A percentile compares a stretch with the other conserved stretches of the same genome.
Evolutionary conservation across 2,888 invertebrate genomes (phyloP).

Genomic region (Drosophila helvetica): DNA sequence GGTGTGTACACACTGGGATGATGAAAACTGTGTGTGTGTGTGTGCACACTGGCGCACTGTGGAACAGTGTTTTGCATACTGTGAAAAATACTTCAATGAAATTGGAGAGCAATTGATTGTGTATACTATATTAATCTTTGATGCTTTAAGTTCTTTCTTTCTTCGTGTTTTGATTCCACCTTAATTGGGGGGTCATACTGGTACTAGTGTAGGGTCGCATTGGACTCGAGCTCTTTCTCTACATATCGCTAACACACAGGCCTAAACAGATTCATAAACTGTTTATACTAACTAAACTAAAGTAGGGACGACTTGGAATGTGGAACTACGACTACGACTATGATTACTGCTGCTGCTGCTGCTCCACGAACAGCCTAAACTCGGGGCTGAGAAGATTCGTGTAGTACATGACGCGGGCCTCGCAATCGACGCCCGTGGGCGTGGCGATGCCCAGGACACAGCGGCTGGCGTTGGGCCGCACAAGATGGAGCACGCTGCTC

Average conservation of each 20-base stretch:
- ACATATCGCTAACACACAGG: not conserved
- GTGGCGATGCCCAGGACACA: slow-evolving; percentile 66
- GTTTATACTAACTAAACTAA: slow-evolving; percentile 8
- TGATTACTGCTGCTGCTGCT: slow-evolving; percentile 20
- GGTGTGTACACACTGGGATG: not conserved
- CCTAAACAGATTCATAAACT: not conserved
- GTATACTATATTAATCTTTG: too few relatives aligned
- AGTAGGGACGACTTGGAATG: not conserved
- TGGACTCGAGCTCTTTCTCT: not conserved
- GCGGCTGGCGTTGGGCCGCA: slow-evolving; percentile 52
- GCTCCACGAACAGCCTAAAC: slow-evolving; percentile 52
- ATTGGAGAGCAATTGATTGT: too few relatives aligned
- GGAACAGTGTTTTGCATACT: not conserved
- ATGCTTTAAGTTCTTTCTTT: too few relatives aligned
- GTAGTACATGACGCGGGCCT: slow-evolving; percentile 48
- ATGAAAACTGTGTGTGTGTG: too few relatives aligned
- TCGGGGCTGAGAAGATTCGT: slow-evolving; percentile 48
- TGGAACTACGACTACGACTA: not conserved
- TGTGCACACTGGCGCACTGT: too few relatives aligned
- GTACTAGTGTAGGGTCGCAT: too few relatives aligned
- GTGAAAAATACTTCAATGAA: not conserved
- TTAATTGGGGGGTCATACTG: too few relatives aligned
- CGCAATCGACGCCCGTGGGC: slow-evolving; percentile 57
- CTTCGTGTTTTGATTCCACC: too few relatives aligned
- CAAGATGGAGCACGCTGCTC: slow-evolving; percentile 61